These are phyloP conservation scores for Scalopus aquaticus DNA, from an alignment of 2,113 vertebrate genomes.

Conservation along the genomic window DNA sequence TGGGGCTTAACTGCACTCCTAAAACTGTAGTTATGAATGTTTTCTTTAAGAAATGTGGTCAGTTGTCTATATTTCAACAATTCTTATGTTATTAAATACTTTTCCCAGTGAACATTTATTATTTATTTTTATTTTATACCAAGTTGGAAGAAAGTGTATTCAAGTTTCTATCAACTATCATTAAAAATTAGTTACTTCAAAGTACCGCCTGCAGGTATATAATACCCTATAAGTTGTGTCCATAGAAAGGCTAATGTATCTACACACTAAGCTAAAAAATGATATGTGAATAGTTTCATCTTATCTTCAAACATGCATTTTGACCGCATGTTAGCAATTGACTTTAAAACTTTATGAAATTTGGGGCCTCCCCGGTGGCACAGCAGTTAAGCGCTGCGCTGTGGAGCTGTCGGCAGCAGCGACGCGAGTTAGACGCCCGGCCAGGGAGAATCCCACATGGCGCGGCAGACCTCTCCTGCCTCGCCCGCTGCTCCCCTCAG, in stretches of 20 bases:
- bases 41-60: neutral
- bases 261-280: neutral
- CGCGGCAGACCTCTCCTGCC: too few species aligned
- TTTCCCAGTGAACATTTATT: neutral
- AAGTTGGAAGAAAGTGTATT: neutral
- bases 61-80: neutral
- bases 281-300: neutral
- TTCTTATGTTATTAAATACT: neutral
- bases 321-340: neutral
- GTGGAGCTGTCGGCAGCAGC: too few species aligned
- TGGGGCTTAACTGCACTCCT: neutral
- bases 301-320: neutral
- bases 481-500: too few species aligned
- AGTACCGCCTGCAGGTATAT: neutral
- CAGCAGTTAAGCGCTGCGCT: too few species aligned
- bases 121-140: neutral
- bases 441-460: too few species aligned
- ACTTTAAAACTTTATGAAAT: neutral
- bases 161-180: neutral
- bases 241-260: neutral
- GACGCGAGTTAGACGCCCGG: too few species aligned
- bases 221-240: neutral
- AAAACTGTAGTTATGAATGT: neutral
- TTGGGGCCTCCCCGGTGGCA: too few species aligned
- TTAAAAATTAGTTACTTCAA: conserved; percentile 16